phyloP scores from a whole-genome alignment of 2,888 invertebrate species.

The Tyria jacobaeae region DNA sequence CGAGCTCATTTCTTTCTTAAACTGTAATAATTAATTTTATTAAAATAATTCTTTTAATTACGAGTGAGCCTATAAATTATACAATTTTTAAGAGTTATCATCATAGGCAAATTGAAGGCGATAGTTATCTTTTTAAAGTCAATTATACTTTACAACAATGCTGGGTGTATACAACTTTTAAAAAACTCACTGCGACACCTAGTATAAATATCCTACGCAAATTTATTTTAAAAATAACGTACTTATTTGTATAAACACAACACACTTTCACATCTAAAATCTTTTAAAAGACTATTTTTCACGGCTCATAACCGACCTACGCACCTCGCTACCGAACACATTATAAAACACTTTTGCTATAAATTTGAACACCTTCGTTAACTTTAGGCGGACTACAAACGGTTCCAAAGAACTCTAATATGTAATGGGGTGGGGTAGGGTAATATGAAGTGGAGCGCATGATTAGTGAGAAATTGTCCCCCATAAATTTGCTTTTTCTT shows the following conservation, averaged over 20 bases:
- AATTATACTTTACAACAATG: too few relatives aligned
- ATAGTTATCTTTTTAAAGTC: too few relatives aligned
- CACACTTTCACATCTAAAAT: conserved; percentile 18
- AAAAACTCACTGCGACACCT: too few relatives aligned
- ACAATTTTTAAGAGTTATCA: too few relatives aligned
- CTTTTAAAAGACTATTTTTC: conserved; percentile 33
- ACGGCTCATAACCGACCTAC: conserved; percentile 28
- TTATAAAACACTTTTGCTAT: conserved; percentile 32
- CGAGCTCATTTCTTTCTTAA: too few relatives aligned
- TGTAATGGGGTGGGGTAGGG: conserved; percentile 70
- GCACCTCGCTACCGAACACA: conserved; percentile 25
- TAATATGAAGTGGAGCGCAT: conserved; percentile 67
- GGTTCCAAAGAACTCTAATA: conserved; percentile 52
- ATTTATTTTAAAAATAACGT: background rate
- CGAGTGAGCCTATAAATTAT: too few relatives aligned
- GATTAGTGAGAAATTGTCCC: conserved; percentile 71
- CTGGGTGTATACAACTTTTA: too few relatives aligned
- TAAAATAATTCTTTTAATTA: too few relatives aligned
- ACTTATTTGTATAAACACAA: conserved; percentile 2
- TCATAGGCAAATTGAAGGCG: too few relatives aligned
- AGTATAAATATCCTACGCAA: background rate
- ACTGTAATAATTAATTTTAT: too few relatives aligned
- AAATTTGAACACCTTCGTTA: conserved; percentile 31
- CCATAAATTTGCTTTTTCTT: conserved; percentile 62
- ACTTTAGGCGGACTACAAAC: conserved; percentile 24